Evolutionary conservation across 1,140 invertebrate genomes (phyloP).

Genomic region (Aphaenogaster floridana): DNA sequence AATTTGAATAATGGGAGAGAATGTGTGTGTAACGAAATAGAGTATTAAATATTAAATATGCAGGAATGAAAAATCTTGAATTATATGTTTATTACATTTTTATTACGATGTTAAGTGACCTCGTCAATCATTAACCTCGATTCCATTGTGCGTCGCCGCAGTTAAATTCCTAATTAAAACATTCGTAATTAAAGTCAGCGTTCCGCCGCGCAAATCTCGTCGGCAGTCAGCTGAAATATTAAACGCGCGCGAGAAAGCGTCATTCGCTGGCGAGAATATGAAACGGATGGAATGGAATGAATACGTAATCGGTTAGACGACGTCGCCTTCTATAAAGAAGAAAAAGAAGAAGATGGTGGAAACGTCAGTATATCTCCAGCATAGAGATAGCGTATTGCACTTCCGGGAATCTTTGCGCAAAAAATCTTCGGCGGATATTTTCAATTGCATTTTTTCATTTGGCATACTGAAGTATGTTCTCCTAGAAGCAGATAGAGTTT

Average conservation of each 20-base stretch:
- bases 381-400: constrained; percentile 18
- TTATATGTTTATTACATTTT: constrained; percentile 17
- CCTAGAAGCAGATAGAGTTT: background rate
- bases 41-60: background rate
- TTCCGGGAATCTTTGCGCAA: background rate
- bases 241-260: constrained; percentile 58
- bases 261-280: constrained; percentile 59
- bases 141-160: constrained; percentile 5
- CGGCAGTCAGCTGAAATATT: constrained; percentile 54
- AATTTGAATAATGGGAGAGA: background rate
- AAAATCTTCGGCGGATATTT: constrained; percentile 14
- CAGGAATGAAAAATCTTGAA: background rate
- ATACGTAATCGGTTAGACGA: constrained; percentile 61
- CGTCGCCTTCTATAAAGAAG: constrained; percentile 41
- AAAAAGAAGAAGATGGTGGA: constrained; percentile 5
- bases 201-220: constrained; percentile 52
- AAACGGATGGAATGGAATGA: constrained; percentile 57
- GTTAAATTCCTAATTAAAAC: constrained; percentile 64
- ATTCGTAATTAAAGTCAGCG: constrained; percentile 61
- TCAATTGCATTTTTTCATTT: constrained; percentile 16
- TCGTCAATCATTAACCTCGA: constrained; percentile 52
- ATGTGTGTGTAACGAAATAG: background rate
- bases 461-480: background rate
- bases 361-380: background rate
- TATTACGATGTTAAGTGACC: background rate